Evolutionary conservation across 2,797 vertebrate genomes (phyloP), one percentile per base, ranked within the genome.

Genomic region (Lateolabrax maculatus): DNA sequence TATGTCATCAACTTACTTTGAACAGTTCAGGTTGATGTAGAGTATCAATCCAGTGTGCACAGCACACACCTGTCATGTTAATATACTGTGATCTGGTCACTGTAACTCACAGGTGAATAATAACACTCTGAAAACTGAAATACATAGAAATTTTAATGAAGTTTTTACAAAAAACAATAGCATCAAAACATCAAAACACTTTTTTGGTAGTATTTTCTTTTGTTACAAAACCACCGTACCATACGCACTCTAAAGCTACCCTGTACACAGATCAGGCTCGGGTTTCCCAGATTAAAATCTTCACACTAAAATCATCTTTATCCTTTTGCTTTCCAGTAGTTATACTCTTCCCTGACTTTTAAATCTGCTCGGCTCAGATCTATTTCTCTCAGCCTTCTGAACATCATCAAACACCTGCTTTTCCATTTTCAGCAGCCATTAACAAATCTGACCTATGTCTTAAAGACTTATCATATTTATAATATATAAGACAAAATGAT

Each of bases 111-210:
- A 43, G 25, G 15, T 10, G 77, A 90, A 80, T 57, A 83, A 84
- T 6, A 34, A 37, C 55, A 83, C 57, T 37, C 44, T 48, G 49
- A 27, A 60, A 76, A 63, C 46, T 94, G 93, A 97, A 97, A 96
- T 97, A 98, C 96, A 96, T 97, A 98, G 72, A 99, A 98, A 98
- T 91, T 97, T 98, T 98, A 97, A 97, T 99, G 95, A 96, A 90
- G 93, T 95, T 92, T 92, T 96, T 97, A 97, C 95, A 93, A 94
- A 93, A 97, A 97, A 97, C 95, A 96, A 97, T 95, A 93, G 94
- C 95, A 93, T 97, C 93, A 95, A 97, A 96, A 97, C 97, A 95
- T 96, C 91, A 94, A 94, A 97, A 97, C 93, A 95, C 92, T 93
- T 96, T 96, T 93, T 94, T 89, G 84, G 86, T 87, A 75, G 57